Conservation (phyloP, 2,888 invertebrate genomes). For the Octodonta nipae region DNA sequence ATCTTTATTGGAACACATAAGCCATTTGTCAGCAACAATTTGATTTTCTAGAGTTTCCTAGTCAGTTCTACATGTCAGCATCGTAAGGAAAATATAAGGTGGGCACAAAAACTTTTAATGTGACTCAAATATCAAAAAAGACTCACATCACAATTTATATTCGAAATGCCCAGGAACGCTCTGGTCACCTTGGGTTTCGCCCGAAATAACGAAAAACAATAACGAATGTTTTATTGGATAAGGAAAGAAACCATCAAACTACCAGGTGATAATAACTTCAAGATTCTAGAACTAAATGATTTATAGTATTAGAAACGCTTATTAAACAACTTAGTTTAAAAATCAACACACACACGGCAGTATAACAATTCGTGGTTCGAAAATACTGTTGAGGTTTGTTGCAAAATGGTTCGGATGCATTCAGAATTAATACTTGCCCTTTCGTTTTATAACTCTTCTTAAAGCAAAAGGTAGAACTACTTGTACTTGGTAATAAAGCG, state of each 20-base stretch:
- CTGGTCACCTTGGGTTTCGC: constrained; percentile 9
- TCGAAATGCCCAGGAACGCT: constrained; percentile 3
- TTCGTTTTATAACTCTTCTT: no score
- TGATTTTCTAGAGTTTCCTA: no score
- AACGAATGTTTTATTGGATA: constrained; percentile 1
- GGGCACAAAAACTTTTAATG: constrained; percentile 1
- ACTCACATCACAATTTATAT: not conserved
- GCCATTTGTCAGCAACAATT: no score
- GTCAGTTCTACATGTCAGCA: no score
- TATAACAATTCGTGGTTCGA: constrained; percentile 17
- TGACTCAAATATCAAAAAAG: constrained; percentile 1
- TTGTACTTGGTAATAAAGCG: no score
- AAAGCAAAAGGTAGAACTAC: no score
- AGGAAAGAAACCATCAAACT: constrained; percentile 10
- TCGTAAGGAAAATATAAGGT: not conserved
- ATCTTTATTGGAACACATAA: no score
- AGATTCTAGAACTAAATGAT: constrained; percentile 11
- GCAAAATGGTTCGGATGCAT: no score
- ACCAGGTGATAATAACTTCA: constrained; percentile 5
- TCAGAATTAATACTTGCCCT: no score
- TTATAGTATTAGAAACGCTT: constrained; percentile 13
- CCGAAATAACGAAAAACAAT: constrained; percentile 1
- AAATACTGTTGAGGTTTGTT: no score
- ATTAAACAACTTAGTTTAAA: constrained; percentile 26
- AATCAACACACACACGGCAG: constrained; percentile 34